Percentiles rank a stretch among this genome's conserved stretches.
phyloP scores from a whole-genome alignment of 2,797 vertebrate species.

The Coilia nasus region DNA sequence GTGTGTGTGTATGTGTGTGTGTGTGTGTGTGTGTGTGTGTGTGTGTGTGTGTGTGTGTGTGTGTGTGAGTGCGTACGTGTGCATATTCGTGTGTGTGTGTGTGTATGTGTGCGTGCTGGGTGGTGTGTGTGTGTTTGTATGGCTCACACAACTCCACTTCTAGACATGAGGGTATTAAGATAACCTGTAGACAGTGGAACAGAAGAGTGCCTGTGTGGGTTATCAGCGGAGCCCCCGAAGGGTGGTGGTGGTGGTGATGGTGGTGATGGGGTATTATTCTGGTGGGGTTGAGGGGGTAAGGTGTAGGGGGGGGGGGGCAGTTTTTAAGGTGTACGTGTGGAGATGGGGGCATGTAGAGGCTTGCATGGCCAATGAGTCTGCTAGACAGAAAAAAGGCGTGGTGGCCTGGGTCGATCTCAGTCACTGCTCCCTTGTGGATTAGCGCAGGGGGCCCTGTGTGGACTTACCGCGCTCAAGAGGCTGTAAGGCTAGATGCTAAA shows the following conservation, averaged over 20 bases:
- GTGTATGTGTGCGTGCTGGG: too few relatives aligned
- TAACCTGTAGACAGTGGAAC: constrained; percentile 31
- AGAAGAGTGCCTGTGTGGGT: constrained; percentile 21
- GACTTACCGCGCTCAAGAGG: constrained; percentile 54
- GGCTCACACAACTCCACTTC: constrained; percentile 15
- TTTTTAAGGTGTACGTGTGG: too few relatives aligned
- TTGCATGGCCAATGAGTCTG: constrained; percentile 38
- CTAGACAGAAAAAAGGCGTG: constrained; percentile 32
- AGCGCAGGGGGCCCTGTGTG: constrained; percentile 33
- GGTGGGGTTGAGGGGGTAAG: too few relatives aligned
- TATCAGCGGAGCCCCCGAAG: background rate
- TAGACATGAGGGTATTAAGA: constrained; percentile 47
- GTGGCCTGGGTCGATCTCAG: constrained; percentile 38
- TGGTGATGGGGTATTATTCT: too few relatives aligned
- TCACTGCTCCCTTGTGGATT: constrained; percentile 58
- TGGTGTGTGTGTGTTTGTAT: constrained; percentile 20
- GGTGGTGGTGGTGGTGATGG: background rate
- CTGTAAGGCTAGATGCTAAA: constrained; percentile 57
- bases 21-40: too few relatives aligned
- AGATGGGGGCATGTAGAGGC: constrained; percentile 40
- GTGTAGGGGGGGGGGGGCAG: too few relatives aligned
- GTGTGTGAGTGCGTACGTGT: too few relatives aligned
- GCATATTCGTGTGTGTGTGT: too few relatives aligned
- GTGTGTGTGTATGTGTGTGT: background rate
- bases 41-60: background rate